phyloP scores from a whole-genome alignment of 2,888 invertebrate genomes.

The Drosophila mayaguana region DNA sequence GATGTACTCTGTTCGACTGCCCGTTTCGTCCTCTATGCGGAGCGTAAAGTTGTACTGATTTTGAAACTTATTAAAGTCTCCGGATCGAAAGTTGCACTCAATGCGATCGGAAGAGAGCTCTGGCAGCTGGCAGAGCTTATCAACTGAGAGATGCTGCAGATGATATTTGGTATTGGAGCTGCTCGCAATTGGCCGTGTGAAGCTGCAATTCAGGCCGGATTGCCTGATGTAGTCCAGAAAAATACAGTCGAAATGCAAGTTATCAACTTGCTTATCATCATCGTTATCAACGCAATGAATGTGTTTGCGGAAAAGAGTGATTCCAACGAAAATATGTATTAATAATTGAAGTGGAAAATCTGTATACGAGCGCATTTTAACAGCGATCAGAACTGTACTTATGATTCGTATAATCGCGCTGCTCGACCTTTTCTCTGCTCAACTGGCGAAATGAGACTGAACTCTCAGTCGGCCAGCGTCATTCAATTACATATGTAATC shows the following conservation, averaged over 20 bases:
- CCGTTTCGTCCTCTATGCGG: neutral
- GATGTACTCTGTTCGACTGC: neutral
- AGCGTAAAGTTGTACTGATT: neutral
- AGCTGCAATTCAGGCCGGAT: slow-evolving; percentile 1
- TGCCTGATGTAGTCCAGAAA: neutral
- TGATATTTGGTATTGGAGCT: neutral
- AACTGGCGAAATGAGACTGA: slow-evolving; percentile 3
- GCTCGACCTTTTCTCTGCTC: slow-evolving; percentile 2
- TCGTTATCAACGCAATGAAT: neutral
- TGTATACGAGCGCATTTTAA: neutral
- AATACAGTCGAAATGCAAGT: neutral
- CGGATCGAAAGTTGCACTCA: neutral
- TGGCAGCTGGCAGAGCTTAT: neutral
- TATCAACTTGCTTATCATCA: neutral
- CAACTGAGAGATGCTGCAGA: neutral
- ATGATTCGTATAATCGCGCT: neutral
- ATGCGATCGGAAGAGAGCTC: neutral
- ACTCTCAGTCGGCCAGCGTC: neutral
- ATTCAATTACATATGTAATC: neutral
- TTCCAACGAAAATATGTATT: neutral
- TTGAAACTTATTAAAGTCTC: neutral
- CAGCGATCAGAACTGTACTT: neutral
- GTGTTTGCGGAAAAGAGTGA: neutral
- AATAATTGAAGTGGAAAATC: neutral
- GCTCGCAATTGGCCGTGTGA: neutral